Conservation (phyloP, 2,113 vertebrate genomes). For the Rhabdornis inornatus region DNA sequence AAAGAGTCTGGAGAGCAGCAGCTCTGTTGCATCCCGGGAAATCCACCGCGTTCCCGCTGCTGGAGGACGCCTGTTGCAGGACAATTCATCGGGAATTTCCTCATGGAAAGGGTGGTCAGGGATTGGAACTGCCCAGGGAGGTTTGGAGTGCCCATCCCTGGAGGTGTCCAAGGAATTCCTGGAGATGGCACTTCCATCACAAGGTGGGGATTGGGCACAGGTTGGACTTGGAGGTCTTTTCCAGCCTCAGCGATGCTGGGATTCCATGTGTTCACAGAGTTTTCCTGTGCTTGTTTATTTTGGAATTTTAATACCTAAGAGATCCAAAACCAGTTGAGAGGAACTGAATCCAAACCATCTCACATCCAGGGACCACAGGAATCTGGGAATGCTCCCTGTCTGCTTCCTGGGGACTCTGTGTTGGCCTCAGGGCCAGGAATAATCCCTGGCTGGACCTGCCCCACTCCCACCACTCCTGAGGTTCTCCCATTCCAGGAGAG, state of each 20-base stretch:
- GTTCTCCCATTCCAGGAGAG: not conserved
- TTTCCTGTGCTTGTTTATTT: not conserved
- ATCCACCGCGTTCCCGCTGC: fast-evolving
- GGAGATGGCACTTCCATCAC: not conserved
- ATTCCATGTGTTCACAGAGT: not conserved
- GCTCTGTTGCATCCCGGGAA: not conserved
- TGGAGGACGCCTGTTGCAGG: not conserved
- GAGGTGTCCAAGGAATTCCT: not conserved
- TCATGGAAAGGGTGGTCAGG: not conserved
- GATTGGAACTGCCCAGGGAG: not conserved
- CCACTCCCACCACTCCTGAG: not conserved
- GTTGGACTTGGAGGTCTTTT: not conserved
- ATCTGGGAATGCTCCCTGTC: not conserved
- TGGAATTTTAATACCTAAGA: not conserved
- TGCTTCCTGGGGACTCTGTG: not conserved
- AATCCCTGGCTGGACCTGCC: not conserved
- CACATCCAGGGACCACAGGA: too few relatives aligned
- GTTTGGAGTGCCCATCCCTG: not conserved
- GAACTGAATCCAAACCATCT: not conserved
- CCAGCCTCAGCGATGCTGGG: not conserved
- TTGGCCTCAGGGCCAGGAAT: not conserved
- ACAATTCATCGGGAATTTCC: not conserved
- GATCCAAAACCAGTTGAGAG: not conserved
- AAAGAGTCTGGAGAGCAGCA: not conserved
- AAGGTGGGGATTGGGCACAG: not conserved